Conservation (phyloP, 2,797 vertebrate species). For the Onychomys leucogaster region DNA sequence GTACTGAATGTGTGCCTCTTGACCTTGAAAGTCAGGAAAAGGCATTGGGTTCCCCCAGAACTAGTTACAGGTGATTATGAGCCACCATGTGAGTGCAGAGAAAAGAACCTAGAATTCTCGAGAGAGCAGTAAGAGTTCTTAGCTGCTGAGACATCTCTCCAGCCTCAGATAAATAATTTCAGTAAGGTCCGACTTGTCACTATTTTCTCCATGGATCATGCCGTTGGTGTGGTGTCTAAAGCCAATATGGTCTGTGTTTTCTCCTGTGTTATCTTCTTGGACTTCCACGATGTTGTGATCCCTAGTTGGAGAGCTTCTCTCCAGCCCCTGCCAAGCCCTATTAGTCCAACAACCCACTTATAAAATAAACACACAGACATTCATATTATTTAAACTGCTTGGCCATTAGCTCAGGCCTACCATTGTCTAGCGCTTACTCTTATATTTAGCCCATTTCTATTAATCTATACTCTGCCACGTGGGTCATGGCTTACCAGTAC, state of each 20-base stretch:
- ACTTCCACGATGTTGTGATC: background rate
- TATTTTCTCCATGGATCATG: background rate
- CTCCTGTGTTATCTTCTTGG: background rate
- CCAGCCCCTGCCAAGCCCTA: too few relatives aligned
- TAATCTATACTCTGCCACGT: too few relatives aligned
- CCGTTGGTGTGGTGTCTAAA: background rate
- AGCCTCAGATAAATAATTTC: background rate
- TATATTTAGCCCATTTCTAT: too few relatives aligned
- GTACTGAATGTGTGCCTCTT: background rate
- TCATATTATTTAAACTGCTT: too few relatives aligned
- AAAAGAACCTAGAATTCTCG: background rate
- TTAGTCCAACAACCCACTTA: too few relatives aligned
- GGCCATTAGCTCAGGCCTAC: too few relatives aligned
- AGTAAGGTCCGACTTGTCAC: background rate
- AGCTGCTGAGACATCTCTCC: background rate
- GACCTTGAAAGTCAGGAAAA: background rate
- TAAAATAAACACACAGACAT: too few relatives aligned
- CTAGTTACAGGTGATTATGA: background rate
- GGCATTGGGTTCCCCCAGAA: background rate
- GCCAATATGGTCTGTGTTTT: background rate
- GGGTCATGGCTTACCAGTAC: too few relatives aligned
- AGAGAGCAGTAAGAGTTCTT: background rate
- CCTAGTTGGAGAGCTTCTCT: too few relatives aligned
- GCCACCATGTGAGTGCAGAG: background rate
- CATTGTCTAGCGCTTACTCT: too few relatives aligned